Conservation (phyloP, 2,797 vertebrate genomes). For the Gymnoscopelus braueri region DNA sequence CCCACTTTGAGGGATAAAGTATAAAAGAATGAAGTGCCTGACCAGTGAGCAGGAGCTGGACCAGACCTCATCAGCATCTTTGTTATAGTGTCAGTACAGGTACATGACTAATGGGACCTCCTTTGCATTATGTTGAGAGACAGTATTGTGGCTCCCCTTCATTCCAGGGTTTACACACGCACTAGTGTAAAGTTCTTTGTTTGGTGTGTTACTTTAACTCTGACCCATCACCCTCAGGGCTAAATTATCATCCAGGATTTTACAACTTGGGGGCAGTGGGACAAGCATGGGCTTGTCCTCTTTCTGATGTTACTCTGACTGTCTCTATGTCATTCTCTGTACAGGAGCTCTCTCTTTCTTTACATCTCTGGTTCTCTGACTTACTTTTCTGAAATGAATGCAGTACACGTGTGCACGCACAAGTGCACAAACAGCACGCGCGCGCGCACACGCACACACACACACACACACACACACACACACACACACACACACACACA, state of each 20-base stretch:
- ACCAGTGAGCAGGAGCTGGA: neutral
- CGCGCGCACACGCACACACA: no score
- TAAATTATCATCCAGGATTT: neutral
- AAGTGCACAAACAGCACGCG: no score
- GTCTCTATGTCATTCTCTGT: neutral
- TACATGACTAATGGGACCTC: conserved; percentile 28
- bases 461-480: no score
- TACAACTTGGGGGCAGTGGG: conserved; percentile 30
- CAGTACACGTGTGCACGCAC: no score
- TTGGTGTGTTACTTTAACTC: no score
- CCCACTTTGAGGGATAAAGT: neutral
- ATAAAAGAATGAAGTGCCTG: neutral
- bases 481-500: no score
- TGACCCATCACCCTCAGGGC: no score
- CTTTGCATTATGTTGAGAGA: conserved; percentile 20
- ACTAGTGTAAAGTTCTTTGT: no score
- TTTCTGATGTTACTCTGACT: neutral
- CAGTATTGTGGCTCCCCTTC: conserved; percentile 36
- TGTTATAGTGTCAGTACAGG: conserved; percentile 38
- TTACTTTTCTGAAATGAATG: neutral
- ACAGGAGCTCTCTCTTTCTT: neutral
- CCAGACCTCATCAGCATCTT: conserved; percentile 10
- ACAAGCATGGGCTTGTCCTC: conserved; percentile 9
- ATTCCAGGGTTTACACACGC: conserved; percentile 47
- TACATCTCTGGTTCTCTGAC: neutral